Percentiles rank a stretch among this genome's conserved stretches.
Evolutionary conservation across 2,113 vertebrate species (phyloP).

Genomic region (Chaetorhynchus papuensis): DNA sequence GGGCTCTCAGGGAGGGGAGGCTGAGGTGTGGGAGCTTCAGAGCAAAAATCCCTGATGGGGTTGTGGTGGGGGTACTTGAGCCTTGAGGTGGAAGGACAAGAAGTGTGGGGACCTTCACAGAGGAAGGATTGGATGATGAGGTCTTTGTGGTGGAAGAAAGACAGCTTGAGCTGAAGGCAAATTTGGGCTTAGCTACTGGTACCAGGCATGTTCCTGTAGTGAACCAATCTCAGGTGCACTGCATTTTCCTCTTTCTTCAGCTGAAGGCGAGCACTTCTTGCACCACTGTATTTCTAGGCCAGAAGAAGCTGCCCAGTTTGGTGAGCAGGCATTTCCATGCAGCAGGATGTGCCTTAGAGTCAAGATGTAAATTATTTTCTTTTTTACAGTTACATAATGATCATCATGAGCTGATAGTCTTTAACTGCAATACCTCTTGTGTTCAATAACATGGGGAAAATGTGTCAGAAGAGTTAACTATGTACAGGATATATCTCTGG

Average conservation of each 20-base stretch:
- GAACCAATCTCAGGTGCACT: neutral
- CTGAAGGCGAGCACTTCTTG: neutral
- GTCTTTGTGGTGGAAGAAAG: neutral
- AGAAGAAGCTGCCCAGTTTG: neutral
- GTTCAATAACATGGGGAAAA: neutral
- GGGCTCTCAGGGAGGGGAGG: neutral
- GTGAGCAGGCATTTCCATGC: neutral
- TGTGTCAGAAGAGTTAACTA: neutral
- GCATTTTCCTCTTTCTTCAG: neutral
- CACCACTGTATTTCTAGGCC: neutral
- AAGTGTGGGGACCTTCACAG: accelerated
- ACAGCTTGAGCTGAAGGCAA: neutral
- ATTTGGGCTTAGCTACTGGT: neutral
- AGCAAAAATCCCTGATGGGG: neutral
- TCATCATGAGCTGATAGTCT: neutral
- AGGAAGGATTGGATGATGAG: neutral
- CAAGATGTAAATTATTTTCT: neutral
- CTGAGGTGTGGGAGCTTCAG: accelerated
- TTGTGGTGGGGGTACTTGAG: neutral
- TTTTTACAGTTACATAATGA: neutral
- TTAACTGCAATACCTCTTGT: neutral
- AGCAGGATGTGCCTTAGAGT: neutral
- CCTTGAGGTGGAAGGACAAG: neutral
- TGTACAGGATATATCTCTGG: accelerated
- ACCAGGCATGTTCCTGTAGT: accelerated